phyloP scores from a whole-genome alignment of 1,140 invertebrate genomes.

The Daktulosphaira vitifoliae region DNA sequence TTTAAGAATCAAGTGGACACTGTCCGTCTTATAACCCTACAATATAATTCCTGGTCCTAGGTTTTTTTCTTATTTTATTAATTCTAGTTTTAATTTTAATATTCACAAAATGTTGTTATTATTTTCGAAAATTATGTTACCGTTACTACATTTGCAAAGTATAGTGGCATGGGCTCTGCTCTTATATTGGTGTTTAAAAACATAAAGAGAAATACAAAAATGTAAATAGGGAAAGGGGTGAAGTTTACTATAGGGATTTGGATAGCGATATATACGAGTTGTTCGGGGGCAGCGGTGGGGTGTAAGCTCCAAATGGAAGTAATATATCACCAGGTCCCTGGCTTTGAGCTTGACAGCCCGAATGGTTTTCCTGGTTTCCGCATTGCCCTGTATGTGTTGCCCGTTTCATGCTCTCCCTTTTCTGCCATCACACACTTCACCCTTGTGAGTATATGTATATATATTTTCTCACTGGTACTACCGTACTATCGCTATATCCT shows the following conservation, averaged over 20 bases:
- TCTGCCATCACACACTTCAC: not conserved
- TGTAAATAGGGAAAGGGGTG: conserved; percentile 26
- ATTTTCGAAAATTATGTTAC: not conserved
- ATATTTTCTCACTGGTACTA: not conserved
- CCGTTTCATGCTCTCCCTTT: not conserved
- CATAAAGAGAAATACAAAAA: conserved; percentile 27
- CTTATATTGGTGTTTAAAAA: conserved; percentile 30
- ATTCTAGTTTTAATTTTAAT: no score
- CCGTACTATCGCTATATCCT: conserved; percentile 1
- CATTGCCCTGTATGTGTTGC: conserved; percentile 23
- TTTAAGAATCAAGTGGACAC: no score
- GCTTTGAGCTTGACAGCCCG: conserved; percentile 43
- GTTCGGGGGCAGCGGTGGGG: conserved; percentile 2
- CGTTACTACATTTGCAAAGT: not conserved
- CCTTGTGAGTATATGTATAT: no score
- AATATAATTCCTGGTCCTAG: no score
- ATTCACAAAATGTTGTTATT: not conserved
- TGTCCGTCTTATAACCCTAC: no score
- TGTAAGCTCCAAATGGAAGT: conserved; percentile 41
- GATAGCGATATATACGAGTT: conserved; percentile 1
- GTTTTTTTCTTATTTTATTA: no score
- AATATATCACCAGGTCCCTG: conserved; percentile 43
- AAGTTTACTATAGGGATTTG: conserved; percentile 32
- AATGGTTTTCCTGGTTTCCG: conserved; percentile 40
- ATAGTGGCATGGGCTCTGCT: not conserved